Base-by-base conservation (phyloP, 2,888 invertebrate species). In the Prosapia bicincta region DNA sequence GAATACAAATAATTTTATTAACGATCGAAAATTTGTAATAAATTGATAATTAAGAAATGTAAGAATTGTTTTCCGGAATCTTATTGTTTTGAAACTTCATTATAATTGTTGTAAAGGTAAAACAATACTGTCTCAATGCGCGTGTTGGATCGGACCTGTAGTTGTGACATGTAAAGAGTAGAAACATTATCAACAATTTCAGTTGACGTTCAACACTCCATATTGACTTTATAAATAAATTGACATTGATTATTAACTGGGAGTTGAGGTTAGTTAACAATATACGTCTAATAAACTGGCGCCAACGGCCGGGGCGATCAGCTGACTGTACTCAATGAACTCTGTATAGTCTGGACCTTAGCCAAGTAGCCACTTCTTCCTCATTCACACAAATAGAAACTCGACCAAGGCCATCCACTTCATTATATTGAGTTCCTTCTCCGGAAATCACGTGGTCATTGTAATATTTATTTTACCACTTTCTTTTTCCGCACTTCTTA, bases 301-400 rank as follows among this genome's bases (percentile, higher is more conserved):
- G 54, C 54, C 54, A 54, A 20, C n/a, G 20, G 54, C 54, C 20
- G 20, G 20, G 54, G 20, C 20, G 54, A 54, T 13, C 13, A 13
- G 13, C 38, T 38, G 38, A 30, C 30, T 54, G 54, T 20, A 20
- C 54, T n/a, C 54, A 54, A 54, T 54, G 54, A 54, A 54, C 54
- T 54, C 54, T 54, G 54, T 54, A 54, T 20, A 54, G 54, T 54
- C 54, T 54, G 54, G 54, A 54, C 54, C 54, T 20, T 54, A 54
- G 54, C 54, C 54, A 54, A 54, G 20, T 20, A 54, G 54, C 20
- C 54, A 54, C 54, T 54, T 54, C 54, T 54, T 54, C 54, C 54
- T 54, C 54, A 54, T 54, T 54, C 54, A 54, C 54, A 54, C 54
- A 54, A 54, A 54, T 54, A 54, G 54, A 54, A 54, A 54, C 54